These are phyloP conservation scores for Donacobius atricapilla DNA, from an alignment of 2,113 vertebrate genomes.

Conservation along the genomic window DNA sequence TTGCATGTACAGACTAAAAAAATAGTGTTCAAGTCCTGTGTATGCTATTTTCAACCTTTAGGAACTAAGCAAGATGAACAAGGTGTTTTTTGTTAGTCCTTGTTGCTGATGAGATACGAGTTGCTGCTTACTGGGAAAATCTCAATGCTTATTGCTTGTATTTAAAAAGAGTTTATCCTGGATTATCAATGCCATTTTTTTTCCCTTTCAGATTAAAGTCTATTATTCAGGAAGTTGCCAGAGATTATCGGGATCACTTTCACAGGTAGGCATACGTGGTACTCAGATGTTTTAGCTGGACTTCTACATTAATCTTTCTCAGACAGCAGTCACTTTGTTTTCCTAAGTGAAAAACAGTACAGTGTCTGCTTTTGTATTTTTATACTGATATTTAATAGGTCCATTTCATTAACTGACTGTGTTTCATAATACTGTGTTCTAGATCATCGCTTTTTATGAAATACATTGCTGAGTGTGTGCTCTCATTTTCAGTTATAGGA, in stretches of 20 bases:
- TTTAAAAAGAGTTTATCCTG: neutral
- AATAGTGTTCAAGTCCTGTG: neutral
- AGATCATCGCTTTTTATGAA: neutral
- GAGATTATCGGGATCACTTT: slow-evolving; percentile 89
- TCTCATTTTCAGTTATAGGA: neutral
- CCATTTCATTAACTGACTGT: neutral
- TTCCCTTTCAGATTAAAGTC: slow-evolving; percentile 82
- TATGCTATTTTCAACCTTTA: neutral
- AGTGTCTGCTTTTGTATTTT: neutral
- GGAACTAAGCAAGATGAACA: neutral
- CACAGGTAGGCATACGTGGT: slow-evolving; percentile 78
- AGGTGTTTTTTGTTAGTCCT: neutral
- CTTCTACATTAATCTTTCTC: neutral
- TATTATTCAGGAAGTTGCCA: slow-evolving; percentile 89
- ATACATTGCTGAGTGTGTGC: neutral
- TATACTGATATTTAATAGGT: neutral
- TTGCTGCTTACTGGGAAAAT: neutral
- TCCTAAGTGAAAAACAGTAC: neutral
- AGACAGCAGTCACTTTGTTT: neutral
- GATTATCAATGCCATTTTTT: neutral
- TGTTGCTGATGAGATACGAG: neutral
- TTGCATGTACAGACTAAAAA: neutral
- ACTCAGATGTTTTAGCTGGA: neutral
- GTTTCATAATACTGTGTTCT: neutral
- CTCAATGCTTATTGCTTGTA: neutral